Conservation (phyloP, 1,140 invertebrate species). For the Mycetomoellerius zeteki region DNA sequence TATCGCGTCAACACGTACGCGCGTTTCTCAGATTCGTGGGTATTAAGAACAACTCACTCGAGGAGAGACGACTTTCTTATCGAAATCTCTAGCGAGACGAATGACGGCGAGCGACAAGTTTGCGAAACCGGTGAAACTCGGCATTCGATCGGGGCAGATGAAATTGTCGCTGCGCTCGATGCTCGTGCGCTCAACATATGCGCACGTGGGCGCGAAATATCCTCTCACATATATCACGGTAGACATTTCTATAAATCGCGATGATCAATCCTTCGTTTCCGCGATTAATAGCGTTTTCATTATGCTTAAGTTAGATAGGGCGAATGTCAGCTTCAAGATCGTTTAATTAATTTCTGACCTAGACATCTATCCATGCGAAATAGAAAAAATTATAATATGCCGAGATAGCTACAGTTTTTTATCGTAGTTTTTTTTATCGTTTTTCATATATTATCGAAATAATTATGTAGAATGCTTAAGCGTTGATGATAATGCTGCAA, state of each 20-base stretch:
- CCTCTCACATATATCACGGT: slow-evolving; percentile 14
- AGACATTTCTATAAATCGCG: slow-evolving; percentile 30
- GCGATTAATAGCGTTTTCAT: slow-evolving; percentile 30
- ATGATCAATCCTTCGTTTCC: background rate
- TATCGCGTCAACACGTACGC: slow-evolving; percentile 53
- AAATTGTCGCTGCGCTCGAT: slow-evolving; percentile 36
- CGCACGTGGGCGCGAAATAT: slow-evolving; percentile 40
- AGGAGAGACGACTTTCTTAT: slow-evolving; percentile 47
- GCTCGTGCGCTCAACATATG: background rate
- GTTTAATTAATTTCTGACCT: slow-evolving; percentile 8
- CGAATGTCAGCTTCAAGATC: background rate
- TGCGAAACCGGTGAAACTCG: slow-evolving; percentile 55
- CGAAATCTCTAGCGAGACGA: slow-evolving; percentile 32
- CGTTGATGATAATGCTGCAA: too few relatives aligned
- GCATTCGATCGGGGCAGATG: slow-evolving; percentile 30
- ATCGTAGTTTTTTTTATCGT: too few relatives aligned
- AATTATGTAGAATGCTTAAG: too few relatives aligned
- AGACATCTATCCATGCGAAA: background rate
- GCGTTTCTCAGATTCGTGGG: slow-evolving; percentile 35
- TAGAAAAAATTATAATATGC: background rate
- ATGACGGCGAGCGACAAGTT: slow-evolving; percentile 20
- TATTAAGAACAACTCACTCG: slow-evolving; percentile 29
- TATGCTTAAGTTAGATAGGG: background rate
- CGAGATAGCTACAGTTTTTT: background rate
- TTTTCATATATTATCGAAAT: too few relatives aligned